Base-by-base conservation (phyloP, 2,888 invertebrate species). In the Cryptocephalus moraei region DNA sequence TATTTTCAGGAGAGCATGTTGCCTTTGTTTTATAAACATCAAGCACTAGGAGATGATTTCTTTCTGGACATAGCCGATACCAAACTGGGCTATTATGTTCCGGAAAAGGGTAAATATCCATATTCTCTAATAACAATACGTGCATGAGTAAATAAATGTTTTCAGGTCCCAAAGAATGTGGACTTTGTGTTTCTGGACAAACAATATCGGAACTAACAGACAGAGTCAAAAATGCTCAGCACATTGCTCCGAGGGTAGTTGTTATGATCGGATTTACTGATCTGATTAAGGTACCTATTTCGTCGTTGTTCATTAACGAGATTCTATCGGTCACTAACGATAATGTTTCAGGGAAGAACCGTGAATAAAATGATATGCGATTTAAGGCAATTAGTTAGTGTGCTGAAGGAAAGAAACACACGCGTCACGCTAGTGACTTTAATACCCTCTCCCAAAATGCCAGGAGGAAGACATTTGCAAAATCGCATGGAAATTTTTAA, bases 11-110 rank as follows among this genome's bases (percentile, higher is more conserved):
- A 63, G 53, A 52, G 54, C 32, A 62, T 63, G 61, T 49, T 63
- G 11, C 63, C 63, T 9, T 45, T 63, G 8, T 58, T 63, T 42
- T 63, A 63, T 47, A 62, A 58, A 31, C 62, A 63, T 55, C 63
- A 63, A 49, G 63, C 62, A 8, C 49, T 63, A 32, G 63, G 63
- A 4, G 63, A 63, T 52, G 63, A 62, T 49, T 62, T 63, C 49
- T 60, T 63, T 45, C 49, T 63, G 44, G 63, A 63, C 49, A 59
- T 63, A 46, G 63, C 63, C 8, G 63, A 63, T 47, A 60, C 56
- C 10, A 63, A 63, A 52, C 43, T 62, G 32, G 63, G 63, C 8
- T 63, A 59, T 46, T 63, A 63, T 44, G 58, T 63, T 44, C 57
- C 61, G 33, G 57, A 60, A 45, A 56, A 52, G 44, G 59, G 61